Evolutionary conservation across 2,113 vertebrate species (phyloP).

Genomic region (Mohoua ochrocephala): DNA sequence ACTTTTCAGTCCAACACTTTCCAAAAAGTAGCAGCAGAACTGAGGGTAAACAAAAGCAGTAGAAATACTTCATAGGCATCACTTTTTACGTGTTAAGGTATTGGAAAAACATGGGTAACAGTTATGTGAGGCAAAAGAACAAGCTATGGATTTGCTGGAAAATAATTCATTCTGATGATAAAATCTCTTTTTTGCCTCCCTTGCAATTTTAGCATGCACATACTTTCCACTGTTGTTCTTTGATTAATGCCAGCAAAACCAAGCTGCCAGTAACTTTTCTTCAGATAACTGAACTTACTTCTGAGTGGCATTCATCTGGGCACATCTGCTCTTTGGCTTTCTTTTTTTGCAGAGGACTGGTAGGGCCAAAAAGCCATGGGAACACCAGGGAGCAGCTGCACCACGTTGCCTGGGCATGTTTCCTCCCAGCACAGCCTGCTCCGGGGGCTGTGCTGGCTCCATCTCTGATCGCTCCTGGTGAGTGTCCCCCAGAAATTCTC

Average conservation of each 20-base stretch:
- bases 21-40: background rate
- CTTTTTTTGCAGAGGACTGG: background rate
- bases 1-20: background rate
- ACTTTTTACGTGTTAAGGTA: background rate
- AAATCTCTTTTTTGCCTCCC: background rate
- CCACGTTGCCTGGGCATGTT: accelerated
- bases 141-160: background rate
- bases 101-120: background rate
- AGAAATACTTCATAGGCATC: background rate
- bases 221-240: background rate
- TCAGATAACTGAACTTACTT: background rate
- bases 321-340: background rate
- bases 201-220: background rate
- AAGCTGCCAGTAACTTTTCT: background rate
- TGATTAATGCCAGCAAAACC: background rate
- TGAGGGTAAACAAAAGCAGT: background rate
- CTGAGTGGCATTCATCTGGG: background rate
- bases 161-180: background rate
- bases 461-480: background rate
- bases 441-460: background rate
- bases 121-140: background rate
- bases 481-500: background rate
- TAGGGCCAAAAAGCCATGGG: background rate
- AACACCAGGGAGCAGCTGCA: background rate
- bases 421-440: background rate